Conservation (phyloP, 2,797 vertebrate species). For the Zalophus californianus region DNA sequence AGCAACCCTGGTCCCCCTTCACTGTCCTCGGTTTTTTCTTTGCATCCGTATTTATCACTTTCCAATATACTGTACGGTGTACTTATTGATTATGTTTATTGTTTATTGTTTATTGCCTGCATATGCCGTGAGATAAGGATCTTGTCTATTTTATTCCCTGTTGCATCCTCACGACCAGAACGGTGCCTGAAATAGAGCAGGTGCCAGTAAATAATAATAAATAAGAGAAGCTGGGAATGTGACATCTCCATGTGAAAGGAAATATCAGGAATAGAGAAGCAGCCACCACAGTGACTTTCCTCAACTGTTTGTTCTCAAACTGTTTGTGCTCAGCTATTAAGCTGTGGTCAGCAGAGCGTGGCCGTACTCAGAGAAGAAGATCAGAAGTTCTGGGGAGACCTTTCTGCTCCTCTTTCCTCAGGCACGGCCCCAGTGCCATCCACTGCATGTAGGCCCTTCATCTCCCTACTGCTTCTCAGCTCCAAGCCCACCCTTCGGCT, state of each 20-base stretch:
- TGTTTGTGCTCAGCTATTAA: neutral
- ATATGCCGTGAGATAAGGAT: neutral
- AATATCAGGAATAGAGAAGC: neutral
- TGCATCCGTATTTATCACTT: neutral
- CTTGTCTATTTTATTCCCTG: neutral
- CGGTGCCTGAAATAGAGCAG: neutral
- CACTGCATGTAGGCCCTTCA: neutral
- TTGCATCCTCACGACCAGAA: neutral
- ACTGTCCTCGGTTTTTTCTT: neutral
- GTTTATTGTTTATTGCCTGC: neutral
- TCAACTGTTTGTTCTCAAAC: neutral
- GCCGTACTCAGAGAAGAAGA: neutral
- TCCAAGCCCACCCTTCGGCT: neutral
- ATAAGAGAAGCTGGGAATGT: neutral
- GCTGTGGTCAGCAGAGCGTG: rapidly evolving
- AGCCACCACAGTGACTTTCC: no score
- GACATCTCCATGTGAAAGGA: neutral
- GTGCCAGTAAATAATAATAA: neutral
- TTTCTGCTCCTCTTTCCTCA: neutral
- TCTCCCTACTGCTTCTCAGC: neutral
- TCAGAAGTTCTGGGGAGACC: neutral
- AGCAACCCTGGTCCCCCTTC: no score
- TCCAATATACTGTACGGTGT: no score
- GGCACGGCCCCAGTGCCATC: neutral
- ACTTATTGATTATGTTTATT: neutral